Percentiles rank a stretch among this genome's conserved stretches.
Conservation (phyloP, 92 coral and sea anemone genomes). For the Siderastrea radians region DNA sequence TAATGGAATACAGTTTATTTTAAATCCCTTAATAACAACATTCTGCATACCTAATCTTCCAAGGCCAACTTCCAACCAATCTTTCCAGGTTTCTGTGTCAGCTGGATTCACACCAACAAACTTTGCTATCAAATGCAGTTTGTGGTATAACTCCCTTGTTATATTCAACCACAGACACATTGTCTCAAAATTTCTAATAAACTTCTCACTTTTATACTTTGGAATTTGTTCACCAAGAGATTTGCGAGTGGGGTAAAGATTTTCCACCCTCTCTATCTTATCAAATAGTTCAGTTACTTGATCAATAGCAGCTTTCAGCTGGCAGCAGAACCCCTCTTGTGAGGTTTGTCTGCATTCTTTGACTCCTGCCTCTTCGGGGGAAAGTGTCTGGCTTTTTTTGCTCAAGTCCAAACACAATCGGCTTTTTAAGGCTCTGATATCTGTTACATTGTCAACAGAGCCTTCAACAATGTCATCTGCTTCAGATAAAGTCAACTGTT, state of each 20-base stretch:
- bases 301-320: constrained; percentile 72
- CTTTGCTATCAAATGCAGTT: constrained; percentile 84
- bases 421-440: not conserved
- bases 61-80: constrained; percentile 89
- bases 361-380: not conserved
- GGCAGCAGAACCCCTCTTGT: constrained; percentile 5
- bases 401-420: constrained; percentile 13
- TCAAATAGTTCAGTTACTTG: constrained; percentile 77
- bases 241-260: constrained; percentile 87
- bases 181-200: constrained; percentile 81
- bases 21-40: no score
- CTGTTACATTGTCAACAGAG: not conserved
- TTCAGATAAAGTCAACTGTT: not conserved
- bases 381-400: constrained; percentile 1
- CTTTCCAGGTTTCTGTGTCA: constrained; percentile 81
- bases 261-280: constrained; percentile 79
- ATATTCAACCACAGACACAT: constrained; percentile 89
- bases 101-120: constrained; percentile 84
- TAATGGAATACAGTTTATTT: no score
- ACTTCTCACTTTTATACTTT: constrained; percentile 77
- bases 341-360: not conserved
- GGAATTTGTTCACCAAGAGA: constrained; percentile 81
- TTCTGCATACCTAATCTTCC: constrained; percentile 68
- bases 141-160: constrained; percentile 87
- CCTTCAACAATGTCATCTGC: not conserved